Base-by-base conservation (phyloP, 2,888 invertebrate species). In the Anarsia innoxiella region DNA sequence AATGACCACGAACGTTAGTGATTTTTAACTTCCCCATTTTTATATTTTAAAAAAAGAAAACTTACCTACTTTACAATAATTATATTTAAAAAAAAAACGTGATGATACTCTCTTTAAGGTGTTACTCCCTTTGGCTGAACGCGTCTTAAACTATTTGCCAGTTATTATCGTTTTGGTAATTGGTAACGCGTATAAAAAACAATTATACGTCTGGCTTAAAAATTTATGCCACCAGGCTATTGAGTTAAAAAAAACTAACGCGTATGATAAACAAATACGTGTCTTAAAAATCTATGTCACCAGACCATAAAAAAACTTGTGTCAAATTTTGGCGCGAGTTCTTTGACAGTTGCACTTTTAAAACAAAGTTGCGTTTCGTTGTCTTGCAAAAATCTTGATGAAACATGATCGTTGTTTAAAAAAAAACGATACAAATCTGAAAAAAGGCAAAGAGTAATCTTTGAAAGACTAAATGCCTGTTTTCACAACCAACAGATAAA, bases 1-100 rank as follows among this genome's bases (percentile, higher is more conserved):
- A 40, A 38, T 47, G 76, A 76, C 76, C 77, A 76, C 51, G 50
- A 32, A 55, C 61, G 75, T 76, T 78, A 76, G 75, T 76, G 75
- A 76, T 68, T 70, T 67, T 60, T 42, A 49, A 51, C 47, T 53
- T 60, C 59, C 59, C 66, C 68, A 56, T 37, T 49, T 60, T 40
- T 66, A 65, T 65, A 58, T 69, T 66, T 64, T 66, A 64, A 64
- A 53, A 55, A 47, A 51, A 49, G 3, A 56, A 49, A 48, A 52
- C 46, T 49, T 56, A 59, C 52, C 60, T 60, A 61, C 49, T 56
- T 58, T 54, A 59, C 51, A 58, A 56, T 56, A 53, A 45, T 58
- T 53, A 55, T 50, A 58, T 61, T 62, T 63, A 65, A 62, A 58
- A 62, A 63, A 55, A 45, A 46, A 45, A 30, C 28, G 51, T 59